Conservation (phyloP, 1,140 invertebrate species). For the Tyrophagus putrescentiae region DNA sequence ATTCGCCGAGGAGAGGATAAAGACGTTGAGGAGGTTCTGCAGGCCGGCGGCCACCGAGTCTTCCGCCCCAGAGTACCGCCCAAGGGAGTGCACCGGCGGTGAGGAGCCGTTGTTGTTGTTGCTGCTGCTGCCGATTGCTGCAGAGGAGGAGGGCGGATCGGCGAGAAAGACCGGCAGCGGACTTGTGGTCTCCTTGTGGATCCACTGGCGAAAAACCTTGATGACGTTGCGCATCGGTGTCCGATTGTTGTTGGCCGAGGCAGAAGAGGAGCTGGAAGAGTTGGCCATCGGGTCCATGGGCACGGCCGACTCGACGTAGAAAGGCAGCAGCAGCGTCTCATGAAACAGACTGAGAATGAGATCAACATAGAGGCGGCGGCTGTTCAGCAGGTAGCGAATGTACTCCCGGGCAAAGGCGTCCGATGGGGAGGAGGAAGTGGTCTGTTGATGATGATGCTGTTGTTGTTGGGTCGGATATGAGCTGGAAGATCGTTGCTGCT, state of each 20-base stretch:
- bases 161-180: slow-evolving; percentile 24
- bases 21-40: slow-evolving; percentile 76
- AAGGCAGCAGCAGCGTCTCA: slow-evolving; percentile 77
- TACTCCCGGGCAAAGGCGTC: slow-evolving; percentile 33
- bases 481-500: background rate
- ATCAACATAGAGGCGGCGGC: slow-evolving; percentile 76
- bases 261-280: too few species aligned
- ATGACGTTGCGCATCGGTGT: slow-evolving; percentile 74
- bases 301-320: slow-evolving; percentile 37
- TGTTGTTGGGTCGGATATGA: background rate
- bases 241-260: too few species aligned
- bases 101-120: slow-evolving; percentile 9
- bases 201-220: slow-evolving; percentile 89
- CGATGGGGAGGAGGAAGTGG: background rate
- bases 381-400: slow-evolving; percentile 72
- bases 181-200: slow-evolving; percentile 60
- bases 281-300: too few species aligned
- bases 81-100: too few species aligned
- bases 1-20: slow-evolving; percentile 86
- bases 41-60: slow-evolving; percentile 34
- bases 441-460: slow-evolving; percentile 9
- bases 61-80: too few species aligned
- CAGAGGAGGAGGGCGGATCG: slow-evolving; percentile 16
- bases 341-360: slow-evolving; percentile 85
- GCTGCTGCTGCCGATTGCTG: slow-evolving; percentile 4